phyloP scores from a whole-genome alignment of 2,888 invertebrate species.

The Eristalis pertinax region DNA sequence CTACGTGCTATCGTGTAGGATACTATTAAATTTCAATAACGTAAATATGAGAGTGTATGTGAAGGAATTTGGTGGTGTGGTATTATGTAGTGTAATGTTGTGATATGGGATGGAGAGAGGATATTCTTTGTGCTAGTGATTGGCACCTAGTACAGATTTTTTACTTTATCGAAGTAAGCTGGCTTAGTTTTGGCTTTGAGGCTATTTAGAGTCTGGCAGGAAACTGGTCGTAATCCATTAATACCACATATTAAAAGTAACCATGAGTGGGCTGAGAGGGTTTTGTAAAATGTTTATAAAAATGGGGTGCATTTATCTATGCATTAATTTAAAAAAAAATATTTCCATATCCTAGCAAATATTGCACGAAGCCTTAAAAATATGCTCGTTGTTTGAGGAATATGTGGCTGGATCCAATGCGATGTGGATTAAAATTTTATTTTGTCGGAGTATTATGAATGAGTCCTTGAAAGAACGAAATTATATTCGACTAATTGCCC shows the following conservation, averaged over 20 bases:
- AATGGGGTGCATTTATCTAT: too few species aligned
- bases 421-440: too few species aligned
- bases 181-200: neutral
- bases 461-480: too few species aligned
- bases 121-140: conserved; percentile 46
- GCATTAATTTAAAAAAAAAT: too few species aligned
- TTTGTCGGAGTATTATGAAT: too few species aligned
- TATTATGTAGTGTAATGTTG: conserved; percentile 35
- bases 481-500: too few species aligned
- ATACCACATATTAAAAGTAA: neutral
- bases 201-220: neutral
- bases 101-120: conserved; percentile 16
- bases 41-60: conserved; percentile 53
- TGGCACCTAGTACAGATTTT: conserved; percentile 15
- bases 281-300: neutral
- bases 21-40: conserved; percentile 69
- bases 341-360: too few species aligned
- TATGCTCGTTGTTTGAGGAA: too few species aligned
- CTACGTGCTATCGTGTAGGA: conserved; percentile 60
- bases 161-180: conserved; percentile 6
- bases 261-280: neutral
- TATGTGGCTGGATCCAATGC: too few species aligned
- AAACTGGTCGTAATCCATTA: neutral
- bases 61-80: conserved; percentile 38
- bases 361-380: too few species aligned